Base-by-base conservation (phyloP, 2,113 vertebrate species). In the Atrichornis clamosus region DNA sequence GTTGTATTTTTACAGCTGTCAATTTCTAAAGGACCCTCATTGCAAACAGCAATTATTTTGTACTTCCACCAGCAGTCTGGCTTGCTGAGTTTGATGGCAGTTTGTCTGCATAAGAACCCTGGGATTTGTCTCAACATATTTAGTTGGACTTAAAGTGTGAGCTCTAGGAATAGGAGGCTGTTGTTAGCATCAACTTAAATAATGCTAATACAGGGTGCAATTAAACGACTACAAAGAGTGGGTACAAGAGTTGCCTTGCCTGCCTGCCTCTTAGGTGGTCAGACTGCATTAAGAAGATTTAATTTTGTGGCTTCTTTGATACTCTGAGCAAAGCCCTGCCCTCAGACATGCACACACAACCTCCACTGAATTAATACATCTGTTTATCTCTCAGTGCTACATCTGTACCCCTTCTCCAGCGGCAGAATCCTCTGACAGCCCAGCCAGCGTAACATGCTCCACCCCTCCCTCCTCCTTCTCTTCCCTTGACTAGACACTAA, bases 281-380 rank as follows among this genome's bases (percentile, higher is more conserved):
- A 95, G 85, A 72, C 90, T 81, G 76, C 3, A 2, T 70, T 80
- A 87, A 88, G 82, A n/a, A 78, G 73, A 52, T 90, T 95, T 84
- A 65, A 90, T 96, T 93, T 93, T 94, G 95, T 96, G 96, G 92
- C 90, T 96, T 81, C 95, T 95, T 96, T 96, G 88, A 96, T 93
- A 95, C n/a, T 78, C 52, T 35, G 65, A 94, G 84, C 46, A 49
- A 73, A 95, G 65, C 87, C 46, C 77, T 92, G 52, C 76, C 80
- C 77, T 90, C 80, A 94, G 92, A 96, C 85, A 93, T 35, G 67
- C 63, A 92, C 82, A n/a, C 44, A 89, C 81, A 37, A 69, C 79
- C 46, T 81, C 73, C 58, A 49, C 5, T 73, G 88, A 95, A 92
- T 97, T 90, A 96, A 90, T 39, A 73, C 46, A 87, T 68, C 93